Conservation (phyloP, 2,888 invertebrate genomes). For the Acanthosoma haemorrhoidale region DNA sequence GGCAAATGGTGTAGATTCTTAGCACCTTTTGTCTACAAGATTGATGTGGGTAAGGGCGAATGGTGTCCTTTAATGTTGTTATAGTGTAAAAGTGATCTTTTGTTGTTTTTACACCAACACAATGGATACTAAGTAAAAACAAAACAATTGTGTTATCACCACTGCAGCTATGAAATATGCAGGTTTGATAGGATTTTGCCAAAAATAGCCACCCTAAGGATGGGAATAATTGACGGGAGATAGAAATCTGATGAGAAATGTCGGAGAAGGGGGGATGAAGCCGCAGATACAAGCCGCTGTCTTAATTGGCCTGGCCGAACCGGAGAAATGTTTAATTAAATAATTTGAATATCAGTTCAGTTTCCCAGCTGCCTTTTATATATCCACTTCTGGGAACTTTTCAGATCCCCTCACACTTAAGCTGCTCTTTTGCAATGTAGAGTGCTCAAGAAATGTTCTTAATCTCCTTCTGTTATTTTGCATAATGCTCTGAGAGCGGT, state of each 20-base stretch:
- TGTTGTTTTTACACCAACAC: too few relatives aligned
- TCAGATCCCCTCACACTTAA: slow-evolving; percentile 29
- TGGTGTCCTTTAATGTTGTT: too few relatives aligned
- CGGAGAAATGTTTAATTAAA: slow-evolving; percentile 28
- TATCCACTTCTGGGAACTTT: slow-evolving; percentile 29
- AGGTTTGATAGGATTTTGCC: too few relatives aligned
- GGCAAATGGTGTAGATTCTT: too few relatives aligned
- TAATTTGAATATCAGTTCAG: slow-evolving; percentile 24
- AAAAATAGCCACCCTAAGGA: too few relatives aligned
- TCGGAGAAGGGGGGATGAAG: too few relatives aligned
- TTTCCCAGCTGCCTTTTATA: slow-evolving; percentile 26
- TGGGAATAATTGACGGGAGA: background rate
- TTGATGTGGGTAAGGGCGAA: too few relatives aligned
- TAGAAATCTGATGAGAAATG: slow-evolving; percentile 5
- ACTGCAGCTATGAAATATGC: too few relatives aligned
- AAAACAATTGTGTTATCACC: too few relatives aligned
- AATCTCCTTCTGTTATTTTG: slow-evolving; percentile 32
- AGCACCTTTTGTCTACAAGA: too few relatives aligned
- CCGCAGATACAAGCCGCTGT: background rate
- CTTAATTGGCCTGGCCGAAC: background rate
- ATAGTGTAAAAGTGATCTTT: too few relatives aligned
- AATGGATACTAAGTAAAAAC: too few relatives aligned
- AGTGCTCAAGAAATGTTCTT: slow-evolving; percentile 27
- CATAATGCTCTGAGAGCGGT: slow-evolving; percentile 18
- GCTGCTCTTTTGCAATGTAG: slow-evolving; percentile 32